These are phyloP conservation scores for Poeciliopsis turneri DNA, from an alignment of 2,797 vertebrate genomes.

Conservation along the genomic window DNA sequence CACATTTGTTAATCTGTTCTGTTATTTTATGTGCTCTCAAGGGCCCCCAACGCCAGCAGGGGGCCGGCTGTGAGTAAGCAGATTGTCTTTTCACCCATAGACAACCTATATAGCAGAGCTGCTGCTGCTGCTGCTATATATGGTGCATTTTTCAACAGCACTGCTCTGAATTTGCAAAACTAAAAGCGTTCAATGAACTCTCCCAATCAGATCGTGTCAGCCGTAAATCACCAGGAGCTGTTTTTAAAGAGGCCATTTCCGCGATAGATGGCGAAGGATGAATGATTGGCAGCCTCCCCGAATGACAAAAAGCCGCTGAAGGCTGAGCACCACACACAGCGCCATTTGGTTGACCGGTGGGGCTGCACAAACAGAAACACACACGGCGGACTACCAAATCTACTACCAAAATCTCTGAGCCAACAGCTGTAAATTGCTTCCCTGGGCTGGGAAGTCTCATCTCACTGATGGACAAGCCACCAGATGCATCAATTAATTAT, in stretches of 20 bases:
- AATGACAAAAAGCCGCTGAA: conserved; percentile 46
- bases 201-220: conserved; percentile 29
- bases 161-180: conserved; percentile 4
- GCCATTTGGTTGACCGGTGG: conserved; percentile 66
- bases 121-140: neutral
- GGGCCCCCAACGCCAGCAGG: neutral
- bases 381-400: conserved; percentile 62
- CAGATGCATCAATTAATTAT: conserved; percentile 18
- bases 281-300: conserved; percentile 29
- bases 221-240: conserved; percentile 36
- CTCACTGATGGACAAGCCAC: conserved; percentile 29
- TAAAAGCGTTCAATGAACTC: conserved; percentile 20
- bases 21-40: neutral
- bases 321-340: conserved; percentile 64
- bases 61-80: neutral
- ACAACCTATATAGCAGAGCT: neutral
- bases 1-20: conserved; percentile 3
- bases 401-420: conserved; percentile 54
- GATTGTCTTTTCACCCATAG: neutral
- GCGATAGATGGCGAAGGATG: conserved; percentile 21
- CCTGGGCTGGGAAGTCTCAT: conserved; percentile 11
- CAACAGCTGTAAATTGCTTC: conserved; percentile 68
- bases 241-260: conserved; percentile 32
- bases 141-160: neutral
- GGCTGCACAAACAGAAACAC: conserved; percentile 39